phyloP scores from a whole-genome alignment of 2,888 invertebrate species.

The Neria commutata region DNA sequence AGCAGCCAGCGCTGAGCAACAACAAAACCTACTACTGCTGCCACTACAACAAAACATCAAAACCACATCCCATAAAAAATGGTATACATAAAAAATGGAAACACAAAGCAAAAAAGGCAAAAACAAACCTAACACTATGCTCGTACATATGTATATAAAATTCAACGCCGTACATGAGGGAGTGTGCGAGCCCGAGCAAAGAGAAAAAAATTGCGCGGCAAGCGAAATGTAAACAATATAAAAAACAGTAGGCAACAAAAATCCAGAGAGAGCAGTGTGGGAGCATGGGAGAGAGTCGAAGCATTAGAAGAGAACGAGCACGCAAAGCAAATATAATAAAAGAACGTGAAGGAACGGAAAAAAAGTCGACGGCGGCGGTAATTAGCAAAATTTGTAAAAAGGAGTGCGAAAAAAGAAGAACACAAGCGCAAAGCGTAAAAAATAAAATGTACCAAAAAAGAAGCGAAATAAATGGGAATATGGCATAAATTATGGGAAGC shows the following conservation, averaged over 20 bases:
- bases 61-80: slow-evolving; percentile 44
- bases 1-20: neutral
- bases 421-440: too few species aligned
- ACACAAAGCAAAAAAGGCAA: neutral
- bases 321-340: slow-evolving; percentile 30
- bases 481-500: too few species aligned
- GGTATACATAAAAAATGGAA: slow-evolving; percentile 56
- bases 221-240: slow-evolving; percentile 18
- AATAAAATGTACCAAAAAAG: slow-evolving; percentile 34
- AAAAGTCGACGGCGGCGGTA: slow-evolving; percentile 30
- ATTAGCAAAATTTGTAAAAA: slow-evolving; percentile 35
- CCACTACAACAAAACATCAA: slow-evolving; percentile 24
- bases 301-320: slow-evolving; percentile 29
- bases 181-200: slow-evolving; percentile 34
- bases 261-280: slow-evolving; percentile 33
- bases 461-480: slow-evolving; percentile 31
- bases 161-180: slow-evolving; percentile 13
- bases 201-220: slow-evolving; percentile 2
- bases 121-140: too few species aligned
- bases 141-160: slow-evolving; percentile 36
- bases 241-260: slow-evolving; percentile 39
- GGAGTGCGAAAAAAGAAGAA: slow-evolving; percentile 35
- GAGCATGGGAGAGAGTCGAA: slow-evolving; percentile 27
- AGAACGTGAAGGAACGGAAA: slow-evolving; percentile 16
- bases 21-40: slow-evolving; percentile 4